Evolutionary conservation across 2,888 invertebrate species (phyloP).

Genomic region (Arrhopalites spinosus): DNA sequence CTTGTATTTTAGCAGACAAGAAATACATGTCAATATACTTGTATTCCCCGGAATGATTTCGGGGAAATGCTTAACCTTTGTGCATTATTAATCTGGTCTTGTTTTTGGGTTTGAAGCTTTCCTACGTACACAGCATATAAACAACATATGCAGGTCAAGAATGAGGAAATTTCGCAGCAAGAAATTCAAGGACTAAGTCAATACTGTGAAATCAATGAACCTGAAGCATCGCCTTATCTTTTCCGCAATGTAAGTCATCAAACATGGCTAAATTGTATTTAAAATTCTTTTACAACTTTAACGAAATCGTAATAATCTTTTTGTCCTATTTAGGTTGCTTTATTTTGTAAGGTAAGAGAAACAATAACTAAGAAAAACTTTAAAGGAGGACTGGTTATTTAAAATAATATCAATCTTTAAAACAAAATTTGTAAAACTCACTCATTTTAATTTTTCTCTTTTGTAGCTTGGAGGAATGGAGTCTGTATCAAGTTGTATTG

Average conservation of each 20-base stretch:
- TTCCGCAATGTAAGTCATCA: slow-evolving; percentile 88
- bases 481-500: slow-evolving; percentile 85
- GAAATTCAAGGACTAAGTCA: slow-evolving; percentile 79
- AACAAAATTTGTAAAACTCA: slow-evolving; percentile 15
- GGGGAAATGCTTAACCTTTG: too few species aligned
- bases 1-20: too few species aligned
- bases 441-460: neutral
- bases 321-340: too few species aligned
- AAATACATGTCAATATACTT: too few species aligned
- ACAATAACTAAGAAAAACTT: neutral
- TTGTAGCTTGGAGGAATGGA: slow-evolving; percentile 75
- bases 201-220: slow-evolving; percentile 90
- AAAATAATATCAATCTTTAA: slow-evolving; percentile 3
- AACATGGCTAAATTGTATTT: too few species aligned
- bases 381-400: slow-evolving; percentile 1
- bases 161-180: slow-evolving; percentile 81
- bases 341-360: slow-evolving; percentile 77
- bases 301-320: too few species aligned
- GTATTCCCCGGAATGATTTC: too few species aligned
- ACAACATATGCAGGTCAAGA: slow-evolving; percentile 76
- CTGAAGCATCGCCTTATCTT: slow-evolving; percentile 88
- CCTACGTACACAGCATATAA: neutral
- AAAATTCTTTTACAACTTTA: too few species aligned
- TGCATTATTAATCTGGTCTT: too few species aligned
- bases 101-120: too few species aligned